phyloP scores from a whole-genome alignment of 2,888 invertebrate species.

The Incurvaria masculella region DNA sequence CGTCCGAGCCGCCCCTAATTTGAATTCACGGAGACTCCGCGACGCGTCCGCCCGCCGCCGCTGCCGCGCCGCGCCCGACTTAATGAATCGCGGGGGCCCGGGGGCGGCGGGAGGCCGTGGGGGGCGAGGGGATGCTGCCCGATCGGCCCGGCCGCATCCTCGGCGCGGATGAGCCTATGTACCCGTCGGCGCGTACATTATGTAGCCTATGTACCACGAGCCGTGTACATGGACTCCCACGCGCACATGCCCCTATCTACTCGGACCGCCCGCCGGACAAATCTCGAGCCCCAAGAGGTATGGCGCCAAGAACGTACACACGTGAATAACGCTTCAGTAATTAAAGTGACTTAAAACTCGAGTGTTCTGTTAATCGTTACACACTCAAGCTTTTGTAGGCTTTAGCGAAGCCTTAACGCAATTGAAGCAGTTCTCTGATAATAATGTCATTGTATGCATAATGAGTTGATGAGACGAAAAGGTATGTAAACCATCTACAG shows the following conservation, averaged over 20 bases:
- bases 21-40: slow-evolving; percentile 58
- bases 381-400: too few species aligned
- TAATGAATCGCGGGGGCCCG: slow-evolving; percentile 49
- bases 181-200: slow-evolving; percentile 2
- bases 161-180: slow-evolving; percentile 45
- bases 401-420: too few species aligned
- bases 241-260: not conserved
- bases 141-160: slow-evolving; percentile 55
- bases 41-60: slow-evolving; percentile 54
- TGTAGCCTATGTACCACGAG: not conserved
- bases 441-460: too few species aligned
- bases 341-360: too few species aligned
- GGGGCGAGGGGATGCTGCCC: slow-evolving; percentile 38
- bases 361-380: too few species aligned
- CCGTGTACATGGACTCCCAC: too few species aligned
- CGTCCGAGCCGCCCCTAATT: slow-evolving; percentile 55
- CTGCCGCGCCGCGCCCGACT: slow-evolving; percentile 50
- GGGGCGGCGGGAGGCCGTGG: slow-evolving; percentile 28
- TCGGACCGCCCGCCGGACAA: not conserved
- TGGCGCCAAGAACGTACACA: not conserved
- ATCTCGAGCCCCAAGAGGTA: not conserved
- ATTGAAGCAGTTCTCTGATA: too few species aligned
- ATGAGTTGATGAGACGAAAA: too few species aligned
- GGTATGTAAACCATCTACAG: too few species aligned
- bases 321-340: too few species aligned